Evolutionary conservation across 2,888 invertebrate genomes (phyloP).

Genomic region (Drosophila imparisetae): DNA sequence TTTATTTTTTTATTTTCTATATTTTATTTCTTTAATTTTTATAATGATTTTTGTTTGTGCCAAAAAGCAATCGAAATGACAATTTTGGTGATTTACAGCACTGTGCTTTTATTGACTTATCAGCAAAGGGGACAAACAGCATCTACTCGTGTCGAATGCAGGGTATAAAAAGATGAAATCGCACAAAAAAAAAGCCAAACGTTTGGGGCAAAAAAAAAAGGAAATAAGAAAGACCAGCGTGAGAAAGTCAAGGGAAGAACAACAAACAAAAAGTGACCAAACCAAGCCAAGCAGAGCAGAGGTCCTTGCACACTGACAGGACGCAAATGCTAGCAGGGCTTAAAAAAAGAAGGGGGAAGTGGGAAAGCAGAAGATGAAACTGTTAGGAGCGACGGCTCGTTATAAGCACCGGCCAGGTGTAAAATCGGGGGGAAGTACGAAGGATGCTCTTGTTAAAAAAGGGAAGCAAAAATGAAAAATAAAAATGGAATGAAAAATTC

Average conservation of each 20-base stretch:
- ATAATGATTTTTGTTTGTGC: too few relatives aligned
- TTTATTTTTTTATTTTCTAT: not conserved
- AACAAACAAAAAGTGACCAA: conserved; percentile 53
- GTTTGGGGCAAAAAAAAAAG: not conserved
- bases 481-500: not conserved
- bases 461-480: not conserved
- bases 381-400: conserved; percentile 57
- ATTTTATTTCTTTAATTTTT: not conserved
- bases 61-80: not conserved
- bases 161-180: conserved; percentile 28
- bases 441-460: not conserved
- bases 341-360: not conserved
- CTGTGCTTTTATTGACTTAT: conserved; percentile 6
- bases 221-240: conserved; percentile 19
- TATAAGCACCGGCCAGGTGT: conserved; percentile 65
- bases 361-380: conserved; percentile 13
- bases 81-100: conserved; percentile 1
- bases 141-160: not conserved
- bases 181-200: conserved; percentile 7
- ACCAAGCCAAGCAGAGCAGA: conserved; percentile 30
- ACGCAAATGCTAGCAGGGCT: conserved; percentile 38
- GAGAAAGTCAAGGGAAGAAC: conserved; percentile 25
- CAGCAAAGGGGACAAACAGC: not conserved
- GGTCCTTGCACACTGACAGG: conserved; percentile 40
- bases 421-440: not conserved